Conservation (phyloP, 2,113 vertebrate species). For the Scytalopus superciliaris region DNA sequence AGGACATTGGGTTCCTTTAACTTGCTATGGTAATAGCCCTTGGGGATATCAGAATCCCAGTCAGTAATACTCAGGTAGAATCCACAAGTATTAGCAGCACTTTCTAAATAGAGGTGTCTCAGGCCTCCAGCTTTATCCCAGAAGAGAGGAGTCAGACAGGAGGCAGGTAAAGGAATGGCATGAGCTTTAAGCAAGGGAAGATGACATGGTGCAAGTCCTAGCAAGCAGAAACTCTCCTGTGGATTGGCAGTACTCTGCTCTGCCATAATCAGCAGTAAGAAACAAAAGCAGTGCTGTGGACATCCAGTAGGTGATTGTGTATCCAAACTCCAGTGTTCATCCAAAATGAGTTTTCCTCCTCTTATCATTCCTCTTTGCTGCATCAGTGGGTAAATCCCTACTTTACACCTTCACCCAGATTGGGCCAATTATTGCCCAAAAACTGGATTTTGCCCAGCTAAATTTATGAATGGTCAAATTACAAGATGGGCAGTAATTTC, state of each 20-base stretch:
- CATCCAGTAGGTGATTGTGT: background rate
- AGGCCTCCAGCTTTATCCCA: background rate
- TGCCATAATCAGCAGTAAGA: fast-evolving
- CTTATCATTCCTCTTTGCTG: background rate
- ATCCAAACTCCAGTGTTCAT: background rate
- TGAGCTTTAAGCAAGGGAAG: background rate
- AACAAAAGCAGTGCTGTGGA: background rate
- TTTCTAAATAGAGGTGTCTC: background rate
- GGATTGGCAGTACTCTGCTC: background rate
- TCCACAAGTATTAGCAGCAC: background rate
- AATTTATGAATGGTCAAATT: background rate
- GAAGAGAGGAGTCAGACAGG: background rate
- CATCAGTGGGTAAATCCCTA: background rate
- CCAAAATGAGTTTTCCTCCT: background rate
- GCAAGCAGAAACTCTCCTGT: background rate
- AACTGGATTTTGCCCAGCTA: background rate
- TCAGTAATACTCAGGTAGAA: background rate
- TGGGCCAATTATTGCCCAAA: background rate
- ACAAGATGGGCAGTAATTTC: background rate
- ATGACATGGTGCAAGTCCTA: background rate
- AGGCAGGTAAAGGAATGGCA: background rate
- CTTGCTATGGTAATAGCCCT: background rate
- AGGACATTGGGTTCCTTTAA: background rate
- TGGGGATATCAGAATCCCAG: background rate
- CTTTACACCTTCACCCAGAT: background rate